phyloP scores from a whole-genome alignment of 1,140 invertebrate genomes.

The Schlechtendalia chinensis region DNA sequence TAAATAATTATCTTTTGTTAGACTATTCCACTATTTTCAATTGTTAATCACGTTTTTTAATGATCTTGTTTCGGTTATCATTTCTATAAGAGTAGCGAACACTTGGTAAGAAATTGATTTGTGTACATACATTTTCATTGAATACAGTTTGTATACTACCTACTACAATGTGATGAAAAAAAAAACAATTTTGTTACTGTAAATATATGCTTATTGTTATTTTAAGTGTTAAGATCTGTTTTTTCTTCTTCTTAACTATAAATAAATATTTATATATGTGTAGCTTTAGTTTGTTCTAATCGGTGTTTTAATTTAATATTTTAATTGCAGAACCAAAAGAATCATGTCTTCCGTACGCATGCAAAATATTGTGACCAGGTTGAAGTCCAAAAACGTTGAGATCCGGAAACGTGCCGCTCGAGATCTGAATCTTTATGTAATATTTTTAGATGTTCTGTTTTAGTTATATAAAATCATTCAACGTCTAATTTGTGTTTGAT shows the following conservation, averaged over 20 bases:
- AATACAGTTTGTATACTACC: too few species aligned
- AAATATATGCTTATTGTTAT: too few species aligned
- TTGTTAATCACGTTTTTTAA: too few species aligned
- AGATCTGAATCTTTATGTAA: slow-evolving; percentile 84
- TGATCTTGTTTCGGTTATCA: too few species aligned
- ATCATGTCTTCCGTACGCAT: slow-evolving; percentile 65
- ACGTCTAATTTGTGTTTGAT: neutral
- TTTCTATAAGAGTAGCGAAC: too few species aligned
- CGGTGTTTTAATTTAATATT: neutral
- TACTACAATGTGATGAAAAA: too few species aligned
- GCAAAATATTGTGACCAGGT: slow-evolving; percentile 76
- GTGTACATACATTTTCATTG: too few species aligned
- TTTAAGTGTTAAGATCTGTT: too few species aligned
- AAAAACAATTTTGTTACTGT: too few species aligned
- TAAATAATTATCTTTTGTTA: too few species aligned
- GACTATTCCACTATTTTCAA: too few species aligned
- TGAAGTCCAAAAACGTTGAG: slow-evolving; percentile 87
- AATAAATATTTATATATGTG: neutral
- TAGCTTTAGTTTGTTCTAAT: neutral
- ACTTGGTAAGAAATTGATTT: too few species aligned
- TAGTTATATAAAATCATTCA: neutral
- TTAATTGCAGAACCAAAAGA: slow-evolving; percentile 6
- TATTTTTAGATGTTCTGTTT: slow-evolving; percentile 34
- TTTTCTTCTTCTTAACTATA: neutral
- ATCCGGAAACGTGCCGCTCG: slow-evolving; percentile 77